Evolutionary conservation across 2,113 vertebrate species (phyloP).

Genomic region (Colius striatus): DNA sequence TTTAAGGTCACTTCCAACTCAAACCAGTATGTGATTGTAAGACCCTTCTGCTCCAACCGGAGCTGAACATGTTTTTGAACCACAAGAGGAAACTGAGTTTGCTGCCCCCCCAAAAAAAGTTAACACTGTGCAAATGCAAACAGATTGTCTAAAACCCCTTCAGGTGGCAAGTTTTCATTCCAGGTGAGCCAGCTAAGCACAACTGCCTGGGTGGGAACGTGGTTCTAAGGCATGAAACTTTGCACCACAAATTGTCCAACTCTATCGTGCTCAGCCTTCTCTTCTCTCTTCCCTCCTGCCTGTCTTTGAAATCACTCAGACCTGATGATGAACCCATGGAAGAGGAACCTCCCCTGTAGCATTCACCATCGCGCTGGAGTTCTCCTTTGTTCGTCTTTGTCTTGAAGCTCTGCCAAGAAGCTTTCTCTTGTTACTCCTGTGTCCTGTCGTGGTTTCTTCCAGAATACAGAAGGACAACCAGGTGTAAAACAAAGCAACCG

Average conservation of each 20-base stretch:
- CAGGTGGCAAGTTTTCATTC: background rate
- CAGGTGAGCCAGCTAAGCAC: background rate
- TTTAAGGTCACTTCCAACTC: too few species aligned
- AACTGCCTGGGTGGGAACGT: background rate
- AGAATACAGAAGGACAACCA: conserved; percentile 66
- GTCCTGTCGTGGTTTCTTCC: conserved; percentile 68
- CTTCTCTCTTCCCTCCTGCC: background rate
- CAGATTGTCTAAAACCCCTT: background rate
- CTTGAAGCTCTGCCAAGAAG: conserved; percentile 80
- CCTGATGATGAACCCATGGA: conserved; percentile 96
- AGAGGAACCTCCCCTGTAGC: conserved; percentile 93
- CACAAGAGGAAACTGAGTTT: background rate
- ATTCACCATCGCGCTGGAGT: conserved; percentile 28
- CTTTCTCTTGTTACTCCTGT: conserved; percentile 73
- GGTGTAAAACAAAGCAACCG: conserved; percentile 65
- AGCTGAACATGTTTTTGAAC: background rate
- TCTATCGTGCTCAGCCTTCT: background rate
- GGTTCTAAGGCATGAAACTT: accelerated
- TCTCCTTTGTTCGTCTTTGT: conserved; percentile 79
- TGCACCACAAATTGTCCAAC: background rate
- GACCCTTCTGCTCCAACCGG: background rate
- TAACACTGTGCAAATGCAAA: background rate
- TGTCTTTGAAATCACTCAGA: conserved; percentile 61
- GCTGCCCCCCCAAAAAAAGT: background rate
- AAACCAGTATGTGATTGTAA: too few species aligned